Evolutionary conservation across 2,113 vertebrate species (phyloP), one percentile per base, ranked within the genome.

Genomic region (Lepidothrix coronata): DNA sequence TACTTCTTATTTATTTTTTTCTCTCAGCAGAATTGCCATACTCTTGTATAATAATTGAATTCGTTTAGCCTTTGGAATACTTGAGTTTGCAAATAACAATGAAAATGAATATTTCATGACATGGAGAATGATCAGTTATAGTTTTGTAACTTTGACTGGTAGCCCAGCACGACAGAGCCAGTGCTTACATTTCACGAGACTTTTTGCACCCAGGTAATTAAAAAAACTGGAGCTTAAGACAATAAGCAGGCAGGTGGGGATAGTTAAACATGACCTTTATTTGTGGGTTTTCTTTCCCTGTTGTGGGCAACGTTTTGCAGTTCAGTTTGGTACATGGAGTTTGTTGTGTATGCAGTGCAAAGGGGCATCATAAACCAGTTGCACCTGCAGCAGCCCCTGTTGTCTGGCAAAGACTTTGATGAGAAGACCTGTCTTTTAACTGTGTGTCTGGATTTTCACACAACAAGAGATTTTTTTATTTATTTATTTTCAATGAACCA

Each of bases 91-190:
- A 96, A 97, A 97, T 95, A 94, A 96, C 92, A 91, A 93, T 91
- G 86, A 70, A 67, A 96, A 96, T 96, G 92, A 97, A 97, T 97
- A 96, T 96, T 97, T 97, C 96, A 96, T 97, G 80, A 71, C 88
- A 72, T 81, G 85, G 65, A 95, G 75, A 77, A 94, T 67, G 88
- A 85, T 95, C 89, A 96, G 85, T 88, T 95, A 91, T 93, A 75
- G 80, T 95, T 77, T 84, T 66, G 89, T 90, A 93, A 97, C 91
- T 95, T 95, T 90, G 95, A 93, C 81, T 90, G 76, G 75, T 78
- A 95, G 83, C 94, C 61, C 59, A 90, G 81, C 41, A 22, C 5
- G 22, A 76, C 17, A 1, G 51, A 91, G 85, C 70, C 58, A n/a
- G 70, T 39, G 22, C 80, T 95, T 92, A 71, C 20, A 65, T 90